These are phyloP conservation scores for Sarcophaga variegata DNA, from an alignment of 2,888 invertebrate species.

Conservation along the genomic window DNA sequence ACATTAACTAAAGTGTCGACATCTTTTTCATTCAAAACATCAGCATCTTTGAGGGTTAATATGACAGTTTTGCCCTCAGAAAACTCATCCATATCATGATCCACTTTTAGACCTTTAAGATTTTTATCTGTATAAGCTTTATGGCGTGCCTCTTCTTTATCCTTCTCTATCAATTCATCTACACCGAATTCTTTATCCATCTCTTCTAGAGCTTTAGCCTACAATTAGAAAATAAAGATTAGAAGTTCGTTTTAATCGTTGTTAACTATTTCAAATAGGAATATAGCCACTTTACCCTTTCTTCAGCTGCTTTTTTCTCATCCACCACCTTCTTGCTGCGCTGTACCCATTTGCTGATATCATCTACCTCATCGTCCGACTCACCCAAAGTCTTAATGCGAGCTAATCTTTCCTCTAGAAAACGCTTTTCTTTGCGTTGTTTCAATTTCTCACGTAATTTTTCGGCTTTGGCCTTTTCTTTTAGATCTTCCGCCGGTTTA, in stretches of 20 bases:
- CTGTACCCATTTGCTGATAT: conserved; percentile 91
- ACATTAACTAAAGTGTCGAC: conserved; percentile 96
- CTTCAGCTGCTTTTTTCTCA: conserved; percentile 91
- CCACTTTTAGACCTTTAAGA: conserved; percentile 91
- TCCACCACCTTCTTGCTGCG: conserved; percentile 89
- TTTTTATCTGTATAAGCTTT: conserved; percentile 87
- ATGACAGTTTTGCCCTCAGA: conserved; percentile 92
- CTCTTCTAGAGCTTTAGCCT: conserved; percentile 97
- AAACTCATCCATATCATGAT: conserved; percentile 88
- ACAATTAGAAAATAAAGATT: conserved; percentile 17
- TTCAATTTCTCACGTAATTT: conserved; percentile 91
- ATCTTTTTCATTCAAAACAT: conserved; percentile 92
- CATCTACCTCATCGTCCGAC: conserved; percentile 89
- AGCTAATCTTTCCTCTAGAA: conserved; percentile 85
- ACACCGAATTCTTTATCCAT: conserved; percentile 97
- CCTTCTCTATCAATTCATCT: conserved; percentile 91
- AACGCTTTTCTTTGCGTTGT: conserved; percentile 90
- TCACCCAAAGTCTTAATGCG: conserved; percentile 90
- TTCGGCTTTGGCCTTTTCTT: conserved; percentile 88
- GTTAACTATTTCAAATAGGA: background rate
- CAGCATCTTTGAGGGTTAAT: conserved; percentile 96
- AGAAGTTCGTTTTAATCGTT: background rate
- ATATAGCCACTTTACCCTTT: conserved; percentile 82
- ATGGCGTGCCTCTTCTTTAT: conserved; percentile 84
- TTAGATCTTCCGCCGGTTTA: conserved; percentile 90